phyloP scores from a whole-genome alignment of 1,140 invertebrate genomes.

The Anadara kagoshimensis region DNA sequence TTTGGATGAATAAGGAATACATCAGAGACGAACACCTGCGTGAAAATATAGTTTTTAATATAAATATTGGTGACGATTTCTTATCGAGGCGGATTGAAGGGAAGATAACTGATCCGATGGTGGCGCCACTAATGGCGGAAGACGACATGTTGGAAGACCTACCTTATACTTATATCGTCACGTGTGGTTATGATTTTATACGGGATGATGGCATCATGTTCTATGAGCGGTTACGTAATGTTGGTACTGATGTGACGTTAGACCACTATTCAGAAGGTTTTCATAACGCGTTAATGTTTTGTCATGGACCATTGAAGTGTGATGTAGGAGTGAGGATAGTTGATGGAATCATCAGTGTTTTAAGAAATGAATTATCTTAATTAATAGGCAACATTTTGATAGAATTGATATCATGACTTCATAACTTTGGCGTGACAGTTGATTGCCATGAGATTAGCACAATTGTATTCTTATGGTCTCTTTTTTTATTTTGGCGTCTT shows the following conservation, averaged over 20 bases:
- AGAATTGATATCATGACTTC: too few species aligned
- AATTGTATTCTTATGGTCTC: too few species aligned
- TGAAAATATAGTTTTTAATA: constrained; percentile 22
- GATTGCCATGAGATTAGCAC: too few species aligned
- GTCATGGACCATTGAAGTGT: constrained; percentile 50
- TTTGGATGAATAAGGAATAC: constrained; percentile 40
- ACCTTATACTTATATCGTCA: constrained; percentile 55
- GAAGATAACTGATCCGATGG: constrained; percentile 44
- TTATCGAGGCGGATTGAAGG: constrained; percentile 47
- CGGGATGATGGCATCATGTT: constrained; percentile 63
- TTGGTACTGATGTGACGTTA: constrained; percentile 39
- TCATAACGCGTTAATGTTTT: constrained; percentile 54
- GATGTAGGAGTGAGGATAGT: constrained; percentile 48
- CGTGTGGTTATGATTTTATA: constrained; percentile 57
- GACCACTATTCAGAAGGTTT: constrained; percentile 48
- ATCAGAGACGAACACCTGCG: constrained; percentile 35
- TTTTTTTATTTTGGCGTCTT: too few species aligned
- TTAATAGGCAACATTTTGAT: too few species aligned
- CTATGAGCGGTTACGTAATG: constrained; percentile 44
- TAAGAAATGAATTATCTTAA: constrained; percentile 17
- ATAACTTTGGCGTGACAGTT: too few species aligned
- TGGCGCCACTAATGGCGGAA: constrained; percentile 53
- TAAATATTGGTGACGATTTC: constrained; percentile 40
- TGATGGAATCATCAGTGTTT: constrained; percentile 37
- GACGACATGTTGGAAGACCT: constrained; percentile 42